Evolutionary conservation across 2,113 vertebrate species (phyloP).

Genomic region (Pterophyllum scalare): DNA sequence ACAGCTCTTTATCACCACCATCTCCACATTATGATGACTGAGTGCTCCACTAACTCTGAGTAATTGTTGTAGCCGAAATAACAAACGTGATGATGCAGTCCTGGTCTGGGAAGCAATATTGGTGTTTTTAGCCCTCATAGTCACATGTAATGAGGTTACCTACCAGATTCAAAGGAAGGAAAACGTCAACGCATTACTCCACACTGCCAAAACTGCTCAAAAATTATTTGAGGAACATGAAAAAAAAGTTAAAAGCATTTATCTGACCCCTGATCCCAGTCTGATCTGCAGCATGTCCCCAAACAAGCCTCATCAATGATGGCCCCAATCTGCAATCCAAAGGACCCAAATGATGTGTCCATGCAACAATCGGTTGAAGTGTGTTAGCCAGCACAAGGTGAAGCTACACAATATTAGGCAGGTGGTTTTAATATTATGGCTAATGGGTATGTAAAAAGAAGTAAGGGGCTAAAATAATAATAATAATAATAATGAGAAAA

Average conservation of each 20-base stretch:
- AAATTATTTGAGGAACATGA: background rate
- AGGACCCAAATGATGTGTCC: background rate
- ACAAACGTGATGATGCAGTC: slow-evolving; percentile 5
- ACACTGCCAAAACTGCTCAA: background rate
- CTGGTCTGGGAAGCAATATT: background rate
- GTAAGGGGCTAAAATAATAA: background rate
- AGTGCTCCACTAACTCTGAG: background rate
- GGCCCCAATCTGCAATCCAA: too few species aligned
- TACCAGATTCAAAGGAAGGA: background rate
- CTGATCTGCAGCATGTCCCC: background rate
- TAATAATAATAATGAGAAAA: background rate
- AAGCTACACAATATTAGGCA: background rate
- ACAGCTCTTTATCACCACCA: slow-evolving; percentile 28
- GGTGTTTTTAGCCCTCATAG: background rate
- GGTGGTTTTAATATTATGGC: background rate
- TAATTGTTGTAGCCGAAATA: slow-evolving; percentile 43
- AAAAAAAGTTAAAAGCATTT: background rate
- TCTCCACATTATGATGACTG: slow-evolving; percentile 19
- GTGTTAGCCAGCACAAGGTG: background rate
- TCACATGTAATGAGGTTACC: background rate
- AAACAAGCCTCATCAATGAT: background rate
- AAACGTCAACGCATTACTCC: background rate
- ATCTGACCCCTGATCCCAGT: background rate
- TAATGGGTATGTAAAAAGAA: background rate
- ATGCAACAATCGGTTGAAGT: background rate